Conservation (phyloP, 1,140 invertebrate genomes). For the Hyposmocoma kahamanoa region DNA sequence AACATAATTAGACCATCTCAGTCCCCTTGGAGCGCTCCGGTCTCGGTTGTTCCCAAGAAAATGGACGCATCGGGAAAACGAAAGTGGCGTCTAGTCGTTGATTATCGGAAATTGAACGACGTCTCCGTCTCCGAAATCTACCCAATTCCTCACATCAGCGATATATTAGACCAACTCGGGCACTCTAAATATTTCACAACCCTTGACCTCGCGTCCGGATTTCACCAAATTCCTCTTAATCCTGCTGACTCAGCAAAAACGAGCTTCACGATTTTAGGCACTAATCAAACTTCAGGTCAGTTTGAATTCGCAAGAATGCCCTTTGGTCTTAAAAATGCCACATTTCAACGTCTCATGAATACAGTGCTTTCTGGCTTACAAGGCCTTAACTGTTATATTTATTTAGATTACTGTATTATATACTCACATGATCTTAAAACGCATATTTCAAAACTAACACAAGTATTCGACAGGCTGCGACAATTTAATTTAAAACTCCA, state of each 20-base stretch:
- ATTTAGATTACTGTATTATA: conserved; percentile 60
- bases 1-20: conserved; percentile 6
- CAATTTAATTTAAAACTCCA: conserved; percentile 52
- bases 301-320: conserved; percentile 29
- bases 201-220: conserved; percentile 65
- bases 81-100: conserved; percentile 40
- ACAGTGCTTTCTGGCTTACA: conserved; percentile 14
- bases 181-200: conserved; percentile 49
- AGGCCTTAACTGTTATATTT: conserved; percentile 41
- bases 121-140: conserved; percentile 52
- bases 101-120: conserved; percentile 26
- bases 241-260: conserved; percentile 46
- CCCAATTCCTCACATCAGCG: conserved; percentile 69
- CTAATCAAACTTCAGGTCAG: conserved; percentile 20
- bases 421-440: conserved; percentile 26
- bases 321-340: conserved; percentile 5
- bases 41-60: conserved; percentile 5
- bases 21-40: conserved; percentile 1
- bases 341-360: conserved; percentile 44
- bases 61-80: conserved; percentile 13
- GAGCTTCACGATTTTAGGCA: conserved; percentile 35
- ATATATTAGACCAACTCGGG: conserved; percentile 58
- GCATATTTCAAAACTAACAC: conserved; percentile 24
- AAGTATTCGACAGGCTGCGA: conserved; percentile 41
- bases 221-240: conserved; percentile 62